phyloP scores from a whole-genome alignment of 1,140 invertebrate species.

The Dreissena polymorpha region DNA sequence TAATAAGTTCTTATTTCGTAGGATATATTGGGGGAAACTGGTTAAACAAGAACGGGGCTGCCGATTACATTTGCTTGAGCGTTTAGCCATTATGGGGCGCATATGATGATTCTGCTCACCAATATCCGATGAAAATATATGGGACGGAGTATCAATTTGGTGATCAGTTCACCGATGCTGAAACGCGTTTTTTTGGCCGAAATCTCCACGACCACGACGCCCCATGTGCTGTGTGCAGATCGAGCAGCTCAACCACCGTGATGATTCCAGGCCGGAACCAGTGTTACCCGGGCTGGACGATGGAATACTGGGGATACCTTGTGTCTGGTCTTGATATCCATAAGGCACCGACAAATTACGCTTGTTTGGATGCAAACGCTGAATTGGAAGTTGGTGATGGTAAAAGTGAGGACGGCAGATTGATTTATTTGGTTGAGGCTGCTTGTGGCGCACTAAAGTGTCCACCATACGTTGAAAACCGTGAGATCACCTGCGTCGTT shows the following conservation, averaged over 20 bases:
- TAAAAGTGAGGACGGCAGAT: not conserved
- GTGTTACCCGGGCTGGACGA: constrained; percentile 35
- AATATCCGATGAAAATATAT: not conserved
- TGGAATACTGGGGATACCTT: constrained; percentile 36
- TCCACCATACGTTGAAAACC: no score
- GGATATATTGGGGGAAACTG: not conserved
- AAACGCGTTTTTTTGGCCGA: not conserved
- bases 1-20: not conserved
- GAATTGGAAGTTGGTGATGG: constrained; percentile 4
- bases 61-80: constrained; percentile 24
- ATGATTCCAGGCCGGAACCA: constrained; percentile 28
- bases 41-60: not conserved
- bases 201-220: constrained; percentile 16
- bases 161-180: not conserved
- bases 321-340: constrained; percentile 2
- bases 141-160: not conserved
- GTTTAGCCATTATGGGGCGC: constrained; percentile 13
- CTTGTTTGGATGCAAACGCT: constrained; percentile 30
- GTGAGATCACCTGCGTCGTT: constrained; percentile 26
- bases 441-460: constrained; percentile 30
- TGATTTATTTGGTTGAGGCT: constrained; percentile 37
- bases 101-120: constrained; percentile 1
- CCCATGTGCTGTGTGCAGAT: not conserved
- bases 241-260: not conserved
- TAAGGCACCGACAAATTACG: constrained; percentile 1